phyloP scores from a whole-genome alignment of 2,797 vertebrate genomes.

The Chelon auratus region DNA sequence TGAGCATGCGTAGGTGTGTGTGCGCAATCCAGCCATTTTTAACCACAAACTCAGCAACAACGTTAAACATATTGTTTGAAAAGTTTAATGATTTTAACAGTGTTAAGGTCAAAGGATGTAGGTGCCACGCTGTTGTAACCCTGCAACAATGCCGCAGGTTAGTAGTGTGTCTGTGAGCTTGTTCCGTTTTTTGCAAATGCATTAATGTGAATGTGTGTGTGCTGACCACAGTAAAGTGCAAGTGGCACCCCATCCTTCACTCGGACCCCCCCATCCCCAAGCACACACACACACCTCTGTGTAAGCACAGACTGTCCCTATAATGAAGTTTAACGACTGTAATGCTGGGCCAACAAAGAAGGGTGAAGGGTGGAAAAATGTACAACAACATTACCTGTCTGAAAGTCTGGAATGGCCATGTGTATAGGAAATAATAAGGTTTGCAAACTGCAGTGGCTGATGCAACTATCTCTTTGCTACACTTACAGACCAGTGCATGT shows the following conservation, averaged over 20 bases:
- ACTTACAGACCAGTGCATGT: not conserved
- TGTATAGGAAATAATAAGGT: conserved; percentile 54
- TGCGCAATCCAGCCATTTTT: not conserved
- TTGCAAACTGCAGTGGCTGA: conserved; percentile 43
- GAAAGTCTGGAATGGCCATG: conserved; percentile 30
- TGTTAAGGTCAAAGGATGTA: conserved; percentile 23
- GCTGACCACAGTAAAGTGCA: conserved; percentile 80
- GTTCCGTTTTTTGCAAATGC: conserved; percentile 30
- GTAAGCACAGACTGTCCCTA: conserved; percentile 75
- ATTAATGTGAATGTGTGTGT: conserved; percentile 58
- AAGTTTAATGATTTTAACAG: not conserved
- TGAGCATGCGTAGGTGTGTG: conserved; percentile 11
- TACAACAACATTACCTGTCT: conserved; percentile 55
- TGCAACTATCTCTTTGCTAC: conserved; percentile 9
- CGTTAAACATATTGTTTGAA: conserved; percentile 18
- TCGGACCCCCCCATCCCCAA: conserved; percentile 45
- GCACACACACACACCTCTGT: conserved; percentile 55
- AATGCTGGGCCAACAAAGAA: conserved; percentile 63
- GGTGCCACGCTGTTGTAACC: conserved; percentile 4
- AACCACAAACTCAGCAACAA: too few relatives aligned
- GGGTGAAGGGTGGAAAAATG: conserved; percentile 20
- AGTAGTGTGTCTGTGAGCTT: conserved; percentile 28
- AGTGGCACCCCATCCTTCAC: conserved; percentile 79
- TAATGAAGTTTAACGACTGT: conserved; percentile 84
- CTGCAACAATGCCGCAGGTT: conserved; percentile 1